A percentile compares a stretch with the other conserved stretches of the same genome.
Evolutionary conservation across 92 coral and sea anemone species (phyloP).

Genomic region (Paragorgia papillata): DNA sequence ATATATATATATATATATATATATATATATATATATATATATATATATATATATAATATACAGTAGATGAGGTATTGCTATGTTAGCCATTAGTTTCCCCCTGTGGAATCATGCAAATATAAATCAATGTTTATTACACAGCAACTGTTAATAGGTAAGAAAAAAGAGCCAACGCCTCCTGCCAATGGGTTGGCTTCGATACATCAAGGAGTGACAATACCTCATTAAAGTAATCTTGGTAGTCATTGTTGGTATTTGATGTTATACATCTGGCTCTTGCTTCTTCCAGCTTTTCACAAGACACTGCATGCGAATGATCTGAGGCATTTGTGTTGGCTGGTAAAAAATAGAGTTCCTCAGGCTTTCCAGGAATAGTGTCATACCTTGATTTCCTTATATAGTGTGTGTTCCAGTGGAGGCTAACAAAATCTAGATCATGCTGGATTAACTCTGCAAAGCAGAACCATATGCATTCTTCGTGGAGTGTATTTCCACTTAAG

Average conservation of each 20-base stretch:
- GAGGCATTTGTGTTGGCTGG: slow-evolving; percentile 32
- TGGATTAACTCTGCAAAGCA: slow-evolving; percentile 35
- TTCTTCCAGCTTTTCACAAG: slow-evolving; percentile 1
- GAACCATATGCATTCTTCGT: slow-evolving; percentile 38
- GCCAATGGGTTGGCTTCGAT: slow-evolving; percentile 38
- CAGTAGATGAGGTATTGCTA: no score
- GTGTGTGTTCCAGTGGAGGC: slow-evolving; percentile 62
- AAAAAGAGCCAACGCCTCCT: slow-evolving; percentile 43
- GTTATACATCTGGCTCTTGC: not conserved
- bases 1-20: no score
- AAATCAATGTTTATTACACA: not conserved
- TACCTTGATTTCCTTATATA: slow-evolving; percentile 48
- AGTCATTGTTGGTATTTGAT: slow-evolving; percentile 36
- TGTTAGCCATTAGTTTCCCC: not conserved
- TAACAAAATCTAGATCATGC: slow-evolving; percentile 57
- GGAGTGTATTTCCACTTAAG: slow-evolving; percentile 4
- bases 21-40: no score
- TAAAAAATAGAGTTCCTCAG: slow-evolving; percentile 52
- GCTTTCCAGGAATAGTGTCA: slow-evolving; percentile 53
- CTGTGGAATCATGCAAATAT: not conserved
- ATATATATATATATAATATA: no score
- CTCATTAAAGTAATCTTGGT: slow-evolving; percentile 42
- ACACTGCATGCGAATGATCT: not conserved
- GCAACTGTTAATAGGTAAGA: slow-evolving; percentile 31
- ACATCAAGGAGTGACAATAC: slow-evolving; percentile 41